These are phyloP conservation scores for Atherinosoma microstoma DNA, from an alignment of 2,797 vertebrate species.

Conservation along the genomic window DNA sequence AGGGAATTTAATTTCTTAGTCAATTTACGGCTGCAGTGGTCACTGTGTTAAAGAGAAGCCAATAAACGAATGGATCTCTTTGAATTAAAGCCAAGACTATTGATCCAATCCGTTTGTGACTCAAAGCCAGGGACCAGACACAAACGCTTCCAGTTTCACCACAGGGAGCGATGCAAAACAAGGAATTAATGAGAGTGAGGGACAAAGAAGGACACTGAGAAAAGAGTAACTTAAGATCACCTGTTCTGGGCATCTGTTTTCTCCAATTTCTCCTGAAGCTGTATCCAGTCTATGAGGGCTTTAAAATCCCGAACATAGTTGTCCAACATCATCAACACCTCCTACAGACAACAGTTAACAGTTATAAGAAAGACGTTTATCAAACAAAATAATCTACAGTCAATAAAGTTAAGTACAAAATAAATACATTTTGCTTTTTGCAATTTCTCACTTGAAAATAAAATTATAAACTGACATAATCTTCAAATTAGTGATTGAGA, in stretches of 20 bases:
- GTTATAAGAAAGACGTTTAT: not conserved
- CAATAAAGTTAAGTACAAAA: slow-evolving; percentile 13
- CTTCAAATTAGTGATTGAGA: not conserved
- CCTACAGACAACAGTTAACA: slow-evolving; percentile 76
- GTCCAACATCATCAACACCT: slow-evolving; percentile 99
- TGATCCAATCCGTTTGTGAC: slow-evolving; percentile 73
- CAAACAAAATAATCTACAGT: not conserved
- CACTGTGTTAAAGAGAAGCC: slow-evolving; percentile 77
- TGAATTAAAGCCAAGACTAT: slow-evolving; percentile 78
- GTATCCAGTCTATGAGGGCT: slow-evolving; percentile 98
- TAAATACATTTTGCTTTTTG: not conserved
- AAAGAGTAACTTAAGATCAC: slow-evolving; percentile 74
- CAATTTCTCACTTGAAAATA: not conserved
- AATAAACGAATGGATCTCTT: slow-evolving; percentile 75
- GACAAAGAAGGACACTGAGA: slow-evolving; percentile 7
- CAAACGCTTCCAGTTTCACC: slow-evolving; percentile 51
- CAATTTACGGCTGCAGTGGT: slow-evolving; percentile 78
- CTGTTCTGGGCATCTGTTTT: slow-evolving; percentile 99
- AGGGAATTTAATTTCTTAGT: slow-evolving; percentile 71
- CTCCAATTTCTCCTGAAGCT: slow-evolving; percentile 98
- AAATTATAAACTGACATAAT: not conserved
- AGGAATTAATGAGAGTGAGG: slow-evolving; percentile 30
- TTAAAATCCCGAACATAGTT: slow-evolving; percentile 99
- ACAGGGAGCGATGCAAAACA: slow-evolving; percentile 48
- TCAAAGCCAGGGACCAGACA: slow-evolving; percentile 64